Conservation (phyloP, 1,140 invertebrate species). For the Chlorops oryzae region DNA sequence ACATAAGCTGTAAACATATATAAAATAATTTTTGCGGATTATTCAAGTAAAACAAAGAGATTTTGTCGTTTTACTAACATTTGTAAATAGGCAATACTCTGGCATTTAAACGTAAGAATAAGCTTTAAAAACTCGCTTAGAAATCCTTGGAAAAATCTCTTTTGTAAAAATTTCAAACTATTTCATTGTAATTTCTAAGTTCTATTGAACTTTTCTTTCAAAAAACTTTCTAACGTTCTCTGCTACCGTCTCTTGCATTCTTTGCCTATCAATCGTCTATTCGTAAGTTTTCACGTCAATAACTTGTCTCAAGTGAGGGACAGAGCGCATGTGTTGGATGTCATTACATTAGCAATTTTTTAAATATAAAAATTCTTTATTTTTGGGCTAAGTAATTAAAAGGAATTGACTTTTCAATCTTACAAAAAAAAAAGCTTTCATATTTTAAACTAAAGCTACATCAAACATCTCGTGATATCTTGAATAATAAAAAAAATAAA, state of each 20-base stretch:
- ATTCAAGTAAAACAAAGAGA: too few relatives aligned
- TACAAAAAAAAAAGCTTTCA: background rate
- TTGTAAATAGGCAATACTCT: conserved; percentile 10
- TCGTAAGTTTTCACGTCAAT: conserved; percentile 33
- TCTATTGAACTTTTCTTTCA: background rate
- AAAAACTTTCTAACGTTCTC: background rate
- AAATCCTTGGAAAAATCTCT: background rate
- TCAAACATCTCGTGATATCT: conserved; percentile 11
- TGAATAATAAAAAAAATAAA: conserved; percentile 3
- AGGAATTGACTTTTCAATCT: too few relatives aligned
- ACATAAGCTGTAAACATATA: too few relatives aligned
- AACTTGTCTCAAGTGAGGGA: conserved; percentile 44
- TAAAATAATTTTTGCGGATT: too few relatives aligned
- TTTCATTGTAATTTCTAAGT: conserved; percentile 3
- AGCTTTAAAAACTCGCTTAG: conserved; percentile 1
- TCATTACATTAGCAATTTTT: conserved; percentile 23
- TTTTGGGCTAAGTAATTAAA: background rate
- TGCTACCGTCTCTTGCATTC: conserved; percentile 7
- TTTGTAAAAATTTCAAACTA: conserved; percentile 1
- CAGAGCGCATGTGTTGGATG: conserved; percentile 50
- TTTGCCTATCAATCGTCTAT: conserved; percentile 21
- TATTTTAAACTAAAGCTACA: background rate
- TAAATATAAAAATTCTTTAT: conserved; percentile 5
- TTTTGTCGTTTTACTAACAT: conserved; percentile 12
- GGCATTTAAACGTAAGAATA: background rate